Evolutionary conservation across 23 tunicate species (phyloP).

Genomic region (Styela plicata): DNA sequence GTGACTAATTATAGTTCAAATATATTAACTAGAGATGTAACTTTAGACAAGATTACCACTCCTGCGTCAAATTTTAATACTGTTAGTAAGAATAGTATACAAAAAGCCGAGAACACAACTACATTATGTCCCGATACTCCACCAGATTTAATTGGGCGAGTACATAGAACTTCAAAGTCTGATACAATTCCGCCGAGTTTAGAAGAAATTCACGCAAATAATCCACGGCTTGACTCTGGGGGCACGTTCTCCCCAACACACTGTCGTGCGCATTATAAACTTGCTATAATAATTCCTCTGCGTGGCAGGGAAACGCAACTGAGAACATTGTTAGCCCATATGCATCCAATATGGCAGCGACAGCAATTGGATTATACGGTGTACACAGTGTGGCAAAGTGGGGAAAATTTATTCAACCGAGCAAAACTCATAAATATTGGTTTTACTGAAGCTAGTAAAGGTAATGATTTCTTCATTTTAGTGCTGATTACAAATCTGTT

Average conservation of each 20-base stretch:
- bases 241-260: constrained; percentile 28
- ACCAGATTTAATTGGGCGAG: background rate
- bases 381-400: constrained; percentile 37
- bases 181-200: background rate
- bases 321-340: constrained; percentile 34
- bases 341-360: constrained; percentile 66
- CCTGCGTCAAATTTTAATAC: background rate
- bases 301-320: constrained; percentile 39
- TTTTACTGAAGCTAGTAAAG: constrained; percentile 43
- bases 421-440: constrained; percentile 65
- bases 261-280: constrained; percentile 34
- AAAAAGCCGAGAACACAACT: background rate
- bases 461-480: no score
- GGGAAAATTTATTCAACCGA: constrained; percentile 36
- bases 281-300: constrained; percentile 58
- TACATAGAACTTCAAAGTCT: no score
- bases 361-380: constrained; percentile 57
- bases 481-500: no score
- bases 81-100: background rate
- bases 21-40: background rate
- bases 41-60: no score
- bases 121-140: background rate
- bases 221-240: background rate
- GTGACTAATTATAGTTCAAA: background rate
- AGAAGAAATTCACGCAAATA: background rate